Evolutionary conservation across 2,113 vertebrate species (phyloP), one percentile per base, ranked within the genome.

Genomic region (Malurus elegans): DNA sequence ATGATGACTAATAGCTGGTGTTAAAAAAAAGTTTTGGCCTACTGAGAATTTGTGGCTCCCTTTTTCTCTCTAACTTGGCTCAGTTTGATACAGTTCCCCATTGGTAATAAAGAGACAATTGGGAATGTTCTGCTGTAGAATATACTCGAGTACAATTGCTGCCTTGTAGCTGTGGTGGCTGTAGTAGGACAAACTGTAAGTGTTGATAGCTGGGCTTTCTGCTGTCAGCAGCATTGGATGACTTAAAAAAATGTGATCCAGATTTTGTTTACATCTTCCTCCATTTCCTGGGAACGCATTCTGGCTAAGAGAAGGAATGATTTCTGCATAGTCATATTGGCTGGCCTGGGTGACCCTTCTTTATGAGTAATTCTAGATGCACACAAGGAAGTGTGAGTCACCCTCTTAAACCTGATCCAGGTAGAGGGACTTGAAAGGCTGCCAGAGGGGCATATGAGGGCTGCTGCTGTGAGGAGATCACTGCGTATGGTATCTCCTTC

Each of bases 311-410:
- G 67, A 13, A 87, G 45, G 78, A 70, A 56, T 85, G 56, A 69
- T 60, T 95, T 94, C 66, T 95, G 81, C 87, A 51, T n/a, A 85
- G 84, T 92, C 93, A 90, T 76, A 8, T 73, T 86, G 80, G 34
- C 70, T 93, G 70, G 21, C 84, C 90, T 87, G 12, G 15, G 7
- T 90, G 75, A 78, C 56, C 64, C 47, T 79, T 88, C 47, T 26
- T 76, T 80, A 8, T 38, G 29, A 40, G 88, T 92, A 96, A 92
- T 90, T 48, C 79, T 86, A 93, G 81, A 94, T 11, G 60, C 28
- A 19, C 48, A 50, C 1, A 12, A 78, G 87, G 87, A 95, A 92
- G 93, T 69, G 62, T 64, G 71, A 94, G 67, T 94, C 90, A 80
- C 15, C 7, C 31, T 67, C 26, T 86, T 93, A 85, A 96, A 91